Percentiles rank a stretch among this genome's conserved stretches.
These are phyloP conservation scores for Phaonia tiefii DNA, from an alignment of 2,888 invertebrate genomes.

Conservation along the genomic window DNA sequence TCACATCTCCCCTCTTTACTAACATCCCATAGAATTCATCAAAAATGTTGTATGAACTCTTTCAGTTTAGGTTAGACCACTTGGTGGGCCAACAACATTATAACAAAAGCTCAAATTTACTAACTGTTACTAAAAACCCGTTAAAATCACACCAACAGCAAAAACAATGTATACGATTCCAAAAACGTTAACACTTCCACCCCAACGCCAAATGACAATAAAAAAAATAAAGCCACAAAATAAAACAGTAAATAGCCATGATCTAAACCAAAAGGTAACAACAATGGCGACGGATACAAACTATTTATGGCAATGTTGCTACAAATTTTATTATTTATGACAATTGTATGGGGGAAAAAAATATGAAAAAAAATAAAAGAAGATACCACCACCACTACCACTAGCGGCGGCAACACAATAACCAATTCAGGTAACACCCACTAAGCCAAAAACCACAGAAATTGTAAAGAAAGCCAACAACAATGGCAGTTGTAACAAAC, in stretches of 20 bases:
- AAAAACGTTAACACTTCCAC: constrained; percentile 44
- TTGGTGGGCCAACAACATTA: not conserved
- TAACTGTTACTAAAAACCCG: constrained; percentile 57
- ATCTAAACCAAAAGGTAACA: constrained; percentile 24
- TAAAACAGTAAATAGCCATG: constrained; percentile 28
- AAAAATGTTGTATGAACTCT: too few species aligned
- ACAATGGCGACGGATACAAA: constrained; percentile 17
- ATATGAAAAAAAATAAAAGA: too few species aligned
- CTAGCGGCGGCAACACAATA: too few species aligned
- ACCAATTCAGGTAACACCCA: too few species aligned
- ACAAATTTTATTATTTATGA: constrained; percentile 52
- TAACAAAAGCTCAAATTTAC: constrained; percentile 19
- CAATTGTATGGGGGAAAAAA: constrained; percentile 39
- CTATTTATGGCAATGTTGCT: constrained; percentile 32
- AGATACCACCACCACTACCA: too few species aligned
- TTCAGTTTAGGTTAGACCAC: too few species aligned
- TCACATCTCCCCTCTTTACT: too few species aligned
- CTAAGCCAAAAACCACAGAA: too few species aligned
- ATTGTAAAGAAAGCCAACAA: too few species aligned
- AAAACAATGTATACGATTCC: constrained; percentile 9
- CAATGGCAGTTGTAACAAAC: too few species aligned
- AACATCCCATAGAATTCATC: too few species aligned
- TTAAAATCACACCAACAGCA: constrained; percentile 51
- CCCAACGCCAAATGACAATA: constrained; percentile 7
- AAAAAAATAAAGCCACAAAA: constrained; percentile 11